A percentile compares a stretch with the other conserved stretches of the same genome.
Conservation (phyloP, 2,797 vertebrate genomes). For the Linurgus olivaceus region DNA sequence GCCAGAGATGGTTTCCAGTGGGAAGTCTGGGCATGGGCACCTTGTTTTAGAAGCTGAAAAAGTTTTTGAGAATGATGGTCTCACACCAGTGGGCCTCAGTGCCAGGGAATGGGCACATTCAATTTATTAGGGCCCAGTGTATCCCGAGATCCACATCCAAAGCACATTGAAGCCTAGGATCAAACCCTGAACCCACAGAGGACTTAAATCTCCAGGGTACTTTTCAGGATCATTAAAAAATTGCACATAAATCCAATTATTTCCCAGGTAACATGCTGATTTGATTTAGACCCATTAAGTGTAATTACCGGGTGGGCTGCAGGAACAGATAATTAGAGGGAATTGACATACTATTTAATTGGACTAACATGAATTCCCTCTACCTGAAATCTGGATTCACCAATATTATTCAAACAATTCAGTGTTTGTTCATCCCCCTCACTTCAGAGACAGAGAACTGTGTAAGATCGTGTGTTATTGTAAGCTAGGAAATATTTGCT, state of each 20-base stretch:
- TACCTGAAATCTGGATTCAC: slow-evolving; percentile 24
- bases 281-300: slow-evolving; percentile 46
- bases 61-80: neutral
- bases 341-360: slow-evolving; percentile 55
- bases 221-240: slow-evolving; percentile 33
- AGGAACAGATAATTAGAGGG: slow-evolving; percentile 31
- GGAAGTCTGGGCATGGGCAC: neutral
- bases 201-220: neutral
- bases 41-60: neutral
- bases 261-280: slow-evolving; percentile 50
- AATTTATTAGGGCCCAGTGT: neutral
- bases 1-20: neutral
- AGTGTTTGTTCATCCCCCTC: neutral
- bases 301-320: slow-evolving; percentile 13
- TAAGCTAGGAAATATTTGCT: slow-evolving; percentile 23
- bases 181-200: neutral
- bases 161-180: neutral
- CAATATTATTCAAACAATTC: slow-evolving; percentile 30
- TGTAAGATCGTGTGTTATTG: neutral
- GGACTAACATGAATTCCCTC: slow-evolving; percentile 27
- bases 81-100: neutral
- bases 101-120: neutral
- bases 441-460: neutral
- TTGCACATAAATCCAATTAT: slow-evolving; percentile 28
- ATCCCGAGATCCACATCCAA: neutral